A percentile compares a stretch with the other conserved stretches of the same genome.
phyloP scores from a whole-genome alignment of 2,888 invertebrate genomes.

The Trachelus iudaicus region DNA sequence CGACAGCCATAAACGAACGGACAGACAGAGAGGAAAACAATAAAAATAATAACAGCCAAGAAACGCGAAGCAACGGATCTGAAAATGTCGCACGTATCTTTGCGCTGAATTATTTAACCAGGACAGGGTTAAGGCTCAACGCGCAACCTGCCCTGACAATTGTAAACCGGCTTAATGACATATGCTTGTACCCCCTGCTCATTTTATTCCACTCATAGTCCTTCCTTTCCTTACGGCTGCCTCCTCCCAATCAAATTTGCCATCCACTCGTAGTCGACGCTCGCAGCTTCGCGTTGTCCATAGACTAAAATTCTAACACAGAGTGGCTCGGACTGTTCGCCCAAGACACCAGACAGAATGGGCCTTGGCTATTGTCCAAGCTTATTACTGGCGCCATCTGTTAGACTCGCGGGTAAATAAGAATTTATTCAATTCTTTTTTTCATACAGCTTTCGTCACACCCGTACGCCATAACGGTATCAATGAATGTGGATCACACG shows the following conservation, averaged over 20 bases:
- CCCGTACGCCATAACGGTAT: slow-evolving; percentile 6
- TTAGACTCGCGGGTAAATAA: not conserved
- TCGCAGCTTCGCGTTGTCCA: not conserved
- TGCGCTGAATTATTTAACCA: not conserved
- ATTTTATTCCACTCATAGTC: not conserved
- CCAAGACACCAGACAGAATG: not conserved
- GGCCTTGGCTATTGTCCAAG: not conserved
- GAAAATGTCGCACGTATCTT: not conserved
- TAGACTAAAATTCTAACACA: not conserved
- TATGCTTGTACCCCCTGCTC: not conserved
- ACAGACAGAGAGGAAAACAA: not conserved
- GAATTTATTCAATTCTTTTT: slow-evolving; percentile 16
- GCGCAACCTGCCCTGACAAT: not conserved
- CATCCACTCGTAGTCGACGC: not conserved
- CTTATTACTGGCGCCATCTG: not conserved
- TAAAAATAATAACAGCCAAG: not conserved
- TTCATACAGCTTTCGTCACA: not conserved
- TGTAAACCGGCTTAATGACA: not conserved
- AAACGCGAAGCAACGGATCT: not conserved
- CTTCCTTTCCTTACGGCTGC: too few relatives aligned
- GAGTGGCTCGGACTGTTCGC: not conserved
- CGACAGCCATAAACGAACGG: not conserved
- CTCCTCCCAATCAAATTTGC: too few relatives aligned
- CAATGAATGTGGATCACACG: slow-evolving; percentile 17
- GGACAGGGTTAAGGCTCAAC: not conserved